Evolutionary conservation across 2,797 vertebrate species (phyloP), one percentile per base, ranked within the genome.

Genomic region (Bryconaethiops microstoma): DNA sequence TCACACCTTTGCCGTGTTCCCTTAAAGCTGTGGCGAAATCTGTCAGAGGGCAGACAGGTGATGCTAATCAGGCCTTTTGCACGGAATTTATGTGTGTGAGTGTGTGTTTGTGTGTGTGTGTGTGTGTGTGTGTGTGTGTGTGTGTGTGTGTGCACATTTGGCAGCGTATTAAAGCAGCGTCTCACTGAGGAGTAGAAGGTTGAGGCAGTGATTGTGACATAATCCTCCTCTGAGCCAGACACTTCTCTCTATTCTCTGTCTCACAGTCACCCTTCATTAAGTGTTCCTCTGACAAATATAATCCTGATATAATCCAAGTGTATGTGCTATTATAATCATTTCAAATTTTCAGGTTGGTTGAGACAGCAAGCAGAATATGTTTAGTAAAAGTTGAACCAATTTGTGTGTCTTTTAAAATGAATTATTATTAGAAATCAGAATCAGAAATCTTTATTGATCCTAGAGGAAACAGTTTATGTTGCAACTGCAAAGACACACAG

Each of bases 241-340:
- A 29, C 83, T 73, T 65, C 57, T 45, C 73, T 65, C 48, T 35
- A 57, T 76, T 83, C 70, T 70, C 69, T 39, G 25, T 62, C 74
- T 72, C 70, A 64, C 71, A 82, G 78, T 84, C 83, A 48, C 29
- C 74, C 29, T 65, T 82, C 50, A 84, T 84, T 76, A 79, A 82
- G 60, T 72, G 52, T 71, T 76, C 55, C 25, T 62, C 62, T 76
- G 73, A 79, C 60, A 74, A 62, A 76, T 79, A 45, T 79, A 79
- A 84, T 82, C 79, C 76, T 55, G 25, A 52, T 10, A 12, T 79
- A 77, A 82, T 84, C 65, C 76, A 69, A 16, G 25, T 59, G 54
- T n/a, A 14, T 21, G 74, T 2, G n/a, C 17, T 17, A n/a, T 65
- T 72, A 74, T 79, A 39, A 64, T 29, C 55, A 52, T 48, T 39